A percentile compares a stretch with the other conserved stretches of the same genome.
These are phyloP conservation scores for Axis porcinus DNA, from an alignment of 2,113 vertebrate genomes.

Conservation along the genomic window DNA sequence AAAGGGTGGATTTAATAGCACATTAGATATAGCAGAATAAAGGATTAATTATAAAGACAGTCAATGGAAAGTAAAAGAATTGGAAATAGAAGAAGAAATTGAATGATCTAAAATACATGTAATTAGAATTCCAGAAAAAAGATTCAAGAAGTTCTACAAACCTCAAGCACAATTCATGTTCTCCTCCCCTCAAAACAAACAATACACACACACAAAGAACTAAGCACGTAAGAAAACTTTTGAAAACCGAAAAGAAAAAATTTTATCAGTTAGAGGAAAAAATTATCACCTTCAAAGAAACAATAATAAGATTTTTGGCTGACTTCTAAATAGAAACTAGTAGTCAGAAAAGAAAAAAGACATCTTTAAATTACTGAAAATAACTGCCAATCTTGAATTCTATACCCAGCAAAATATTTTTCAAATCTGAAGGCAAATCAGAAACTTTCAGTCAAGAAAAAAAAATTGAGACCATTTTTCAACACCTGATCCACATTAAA, in stretches of 20 bases:
- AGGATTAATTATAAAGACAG: neutral
- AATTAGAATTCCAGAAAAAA: neutral
- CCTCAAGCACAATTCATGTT: neutral
- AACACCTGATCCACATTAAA: neutral
- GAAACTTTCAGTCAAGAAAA: neutral
- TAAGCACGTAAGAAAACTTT: neutral
- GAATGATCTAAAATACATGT: neutral
- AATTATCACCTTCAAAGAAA: neutral
- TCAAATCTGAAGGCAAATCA: neutral
- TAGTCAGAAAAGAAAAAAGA: neutral
- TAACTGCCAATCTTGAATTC: neutral
- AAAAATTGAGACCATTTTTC: neutral
- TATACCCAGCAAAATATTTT: neutral
- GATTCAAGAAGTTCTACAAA: neutral
- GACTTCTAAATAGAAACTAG: neutral
- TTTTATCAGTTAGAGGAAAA: neutral
- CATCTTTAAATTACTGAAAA: neutral
- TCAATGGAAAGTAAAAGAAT: neutral
- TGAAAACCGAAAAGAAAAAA: slow-evolving; percentile 9
- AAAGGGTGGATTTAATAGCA: neutral
- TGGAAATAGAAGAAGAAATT: neutral
- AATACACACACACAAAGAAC: neutral
- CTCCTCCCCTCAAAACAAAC: neutral
- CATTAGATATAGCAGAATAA: neutral
- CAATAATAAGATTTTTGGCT: neutral